These are phyloP conservation scores for Parapsyche elsis DNA, from an alignment of 1,140 invertebrate genomes.

Conservation along the genomic window DNA sequence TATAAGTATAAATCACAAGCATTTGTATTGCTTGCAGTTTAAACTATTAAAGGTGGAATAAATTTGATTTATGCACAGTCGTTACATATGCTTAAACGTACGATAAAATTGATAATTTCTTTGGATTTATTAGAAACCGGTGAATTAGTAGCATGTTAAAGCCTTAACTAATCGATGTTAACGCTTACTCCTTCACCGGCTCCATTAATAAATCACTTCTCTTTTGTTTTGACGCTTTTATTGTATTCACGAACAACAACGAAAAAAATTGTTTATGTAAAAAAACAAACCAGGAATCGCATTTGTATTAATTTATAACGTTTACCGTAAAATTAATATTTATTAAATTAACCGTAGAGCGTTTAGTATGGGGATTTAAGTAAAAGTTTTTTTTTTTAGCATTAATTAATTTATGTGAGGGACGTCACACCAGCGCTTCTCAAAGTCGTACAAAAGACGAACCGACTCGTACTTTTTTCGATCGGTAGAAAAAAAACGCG, in stretches of 20 bases:
- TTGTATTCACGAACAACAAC: constrained; percentile 1
- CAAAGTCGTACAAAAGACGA: too few species aligned
- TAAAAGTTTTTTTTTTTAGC: background rate
- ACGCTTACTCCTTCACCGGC: constrained; percentile 28
- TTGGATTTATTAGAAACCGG: constrained; percentile 24
- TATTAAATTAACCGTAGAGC: background rate
- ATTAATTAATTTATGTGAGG: background rate
- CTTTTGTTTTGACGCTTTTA: constrained; percentile 31
- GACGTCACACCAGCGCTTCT: too few species aligned
- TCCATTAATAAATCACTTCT: constrained; percentile 35
- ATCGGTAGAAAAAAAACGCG: background rate
- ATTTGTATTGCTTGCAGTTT: too few species aligned
- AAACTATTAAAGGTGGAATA: too few species aligned
- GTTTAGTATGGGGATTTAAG: background rate
- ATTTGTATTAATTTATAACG: background rate
- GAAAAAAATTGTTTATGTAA: background rate
- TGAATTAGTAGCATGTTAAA: constrained; percentile 27
- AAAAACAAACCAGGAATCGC: background rate
- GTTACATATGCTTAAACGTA: background rate
- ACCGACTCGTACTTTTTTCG: background rate
- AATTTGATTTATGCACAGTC: constrained; percentile 2
- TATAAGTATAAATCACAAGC: too few species aligned
- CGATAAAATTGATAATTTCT: constrained; percentile 8
- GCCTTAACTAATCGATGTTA: constrained; percentile 38
- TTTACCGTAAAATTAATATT: constrained; percentile 5